Evolutionary conservation across 2,888 invertebrate genomes (phyloP).

Genomic region (Ernsta delagoae): DNA sequence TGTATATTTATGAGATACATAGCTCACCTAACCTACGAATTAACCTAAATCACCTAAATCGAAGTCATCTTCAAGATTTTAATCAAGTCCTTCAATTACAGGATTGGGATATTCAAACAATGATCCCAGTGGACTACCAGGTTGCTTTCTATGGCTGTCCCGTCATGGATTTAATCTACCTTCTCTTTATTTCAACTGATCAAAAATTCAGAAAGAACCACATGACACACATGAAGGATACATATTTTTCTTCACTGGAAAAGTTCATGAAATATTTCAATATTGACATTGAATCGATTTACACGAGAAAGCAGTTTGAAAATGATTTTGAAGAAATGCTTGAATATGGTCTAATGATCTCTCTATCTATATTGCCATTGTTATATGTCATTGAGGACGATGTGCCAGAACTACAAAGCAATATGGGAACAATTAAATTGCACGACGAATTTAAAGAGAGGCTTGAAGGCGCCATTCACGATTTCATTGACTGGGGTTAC

Average conservation of each 20-base stretch:
- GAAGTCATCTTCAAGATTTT: not conserved
- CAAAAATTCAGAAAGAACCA: conserved; percentile 50
- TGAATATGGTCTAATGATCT: conserved; percentile 52
- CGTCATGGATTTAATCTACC: conserved; percentile 50
- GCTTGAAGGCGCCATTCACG: conserved; percentile 49
- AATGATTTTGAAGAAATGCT: conserved; percentile 47
- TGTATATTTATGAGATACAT: too few relatives aligned
- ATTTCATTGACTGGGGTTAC: conserved; percentile 50
- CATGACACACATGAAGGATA: conserved; percentile 49
- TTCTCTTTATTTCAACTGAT: conserved; percentile 49
- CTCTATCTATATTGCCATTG: conserved; percentile 49
- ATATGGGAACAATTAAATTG: conserved; percentile 41
- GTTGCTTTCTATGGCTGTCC: conserved; percentile 49
- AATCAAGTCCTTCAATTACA: conserved; percentile 45
- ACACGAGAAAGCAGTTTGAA: conserved; percentile 52
- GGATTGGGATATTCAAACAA: conserved; percentile 50
- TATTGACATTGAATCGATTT: conserved; percentile 47
- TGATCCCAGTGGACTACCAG: conserved; percentile 54
- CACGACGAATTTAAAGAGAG: conserved; percentile 47
- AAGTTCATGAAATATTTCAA: conserved; percentile 51
- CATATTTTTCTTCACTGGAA: conserved; percentile 51
- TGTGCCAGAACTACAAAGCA: conserved; percentile 46
- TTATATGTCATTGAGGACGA: conserved; percentile 46
- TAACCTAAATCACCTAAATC: too few relatives aligned
- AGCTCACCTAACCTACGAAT: too few relatives aligned